A percentile compares a stretch with the other conserved stretches of the same genome.
Evolutionary conservation across 2,113 vertebrate genomes (phyloP).

Genomic region (Platanista minor): DNA sequence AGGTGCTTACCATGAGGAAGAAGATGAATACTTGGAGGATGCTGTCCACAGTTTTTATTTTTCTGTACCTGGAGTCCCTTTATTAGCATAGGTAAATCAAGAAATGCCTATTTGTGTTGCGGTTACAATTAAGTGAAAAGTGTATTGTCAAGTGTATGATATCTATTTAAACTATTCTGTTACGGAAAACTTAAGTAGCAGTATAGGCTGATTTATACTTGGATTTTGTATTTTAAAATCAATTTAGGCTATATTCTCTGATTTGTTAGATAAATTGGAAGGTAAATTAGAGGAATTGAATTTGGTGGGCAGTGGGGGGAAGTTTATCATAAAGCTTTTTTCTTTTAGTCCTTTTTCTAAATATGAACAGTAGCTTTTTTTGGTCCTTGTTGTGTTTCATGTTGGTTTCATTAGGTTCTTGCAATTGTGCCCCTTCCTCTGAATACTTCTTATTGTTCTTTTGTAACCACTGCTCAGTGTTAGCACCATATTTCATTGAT

Average conservation of each 20-base stretch:
- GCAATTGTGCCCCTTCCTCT: not conserved
- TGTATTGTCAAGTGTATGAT: not conserved
- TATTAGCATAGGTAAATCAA: not conserved
- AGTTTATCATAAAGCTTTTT: not conserved
- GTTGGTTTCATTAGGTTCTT: conserved; percentile 27
- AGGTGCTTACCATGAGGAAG: not conserved
- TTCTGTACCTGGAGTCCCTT: not conserved
- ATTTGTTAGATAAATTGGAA: conserved; percentile 11
- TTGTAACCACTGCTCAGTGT: conserved; percentile 9
- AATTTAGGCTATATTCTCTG: not conserved
- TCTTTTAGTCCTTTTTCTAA: conserved; percentile 6
- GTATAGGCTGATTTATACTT: not conserved
- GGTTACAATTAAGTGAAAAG: not conserved
- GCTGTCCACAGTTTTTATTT: not conserved
- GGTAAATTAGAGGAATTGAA: not conserved
- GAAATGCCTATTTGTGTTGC: not conserved
- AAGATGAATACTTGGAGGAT: conserved; percentile 5
- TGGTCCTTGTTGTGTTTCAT: not conserved
- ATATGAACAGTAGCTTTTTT: not conserved
- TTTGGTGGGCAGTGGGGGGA: not conserved
- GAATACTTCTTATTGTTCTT: conserved; percentile 29
- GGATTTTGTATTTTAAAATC: conserved; percentile 5
- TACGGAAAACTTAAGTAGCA: not conserved
- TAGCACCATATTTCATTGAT: conserved; percentile 41
- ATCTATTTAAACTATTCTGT: conserved; percentile 16